Conservation (phyloP, 2,113 vertebrate genomes). For the Pica pica region DNA sequence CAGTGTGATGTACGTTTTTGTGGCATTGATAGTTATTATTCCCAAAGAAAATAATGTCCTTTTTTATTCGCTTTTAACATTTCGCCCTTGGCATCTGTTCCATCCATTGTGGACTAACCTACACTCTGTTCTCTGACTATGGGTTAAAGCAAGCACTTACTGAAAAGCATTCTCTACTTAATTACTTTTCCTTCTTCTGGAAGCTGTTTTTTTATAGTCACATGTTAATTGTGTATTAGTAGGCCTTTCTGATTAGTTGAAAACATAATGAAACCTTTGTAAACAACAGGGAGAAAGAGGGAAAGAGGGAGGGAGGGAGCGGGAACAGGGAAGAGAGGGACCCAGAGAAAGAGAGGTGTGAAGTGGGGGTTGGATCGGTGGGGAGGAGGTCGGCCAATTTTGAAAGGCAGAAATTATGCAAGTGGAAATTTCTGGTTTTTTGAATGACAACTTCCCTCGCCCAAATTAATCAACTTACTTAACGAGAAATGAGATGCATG, state of each 20-base stretch:
- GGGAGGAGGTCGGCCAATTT: not conserved
- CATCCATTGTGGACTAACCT: conserved; percentile 73
- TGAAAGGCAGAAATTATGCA: conserved; percentile 38
- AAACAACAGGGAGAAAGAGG: conserved; percentile 76
- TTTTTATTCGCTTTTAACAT: conserved; percentile 78
- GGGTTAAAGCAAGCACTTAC: conserved; percentile 78
- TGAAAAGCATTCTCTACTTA: conserved; percentile 82
- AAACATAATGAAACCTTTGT: conserved; percentile 87
- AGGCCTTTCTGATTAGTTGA: conserved; percentile 83
- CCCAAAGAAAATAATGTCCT: conserved; percentile 72
- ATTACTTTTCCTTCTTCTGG: conserved; percentile 84
- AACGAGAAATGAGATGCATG: conserved; percentile 44
- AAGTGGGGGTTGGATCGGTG: conserved; percentile 32
- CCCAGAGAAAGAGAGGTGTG: conserved; percentile 36
- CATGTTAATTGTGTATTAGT: conserved; percentile 85
- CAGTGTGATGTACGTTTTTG: conserved; percentile 59
- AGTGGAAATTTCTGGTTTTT: conserved; percentile 34
- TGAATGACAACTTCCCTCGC: conserved; percentile 2
- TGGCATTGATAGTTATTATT: conserved; percentile 68
- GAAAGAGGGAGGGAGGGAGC: not conserved
- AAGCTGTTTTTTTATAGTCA: conserved; percentile 83
- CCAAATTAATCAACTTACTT: conserved; percentile 50
- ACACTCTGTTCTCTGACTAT: conserved; percentile 75
- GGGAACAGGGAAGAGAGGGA: not conserved
- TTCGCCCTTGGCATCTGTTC: conserved; percentile 81